phyloP scores from a whole-genome alignment of 2,797 vertebrate genomes.

The Ispidina picta region DNA sequence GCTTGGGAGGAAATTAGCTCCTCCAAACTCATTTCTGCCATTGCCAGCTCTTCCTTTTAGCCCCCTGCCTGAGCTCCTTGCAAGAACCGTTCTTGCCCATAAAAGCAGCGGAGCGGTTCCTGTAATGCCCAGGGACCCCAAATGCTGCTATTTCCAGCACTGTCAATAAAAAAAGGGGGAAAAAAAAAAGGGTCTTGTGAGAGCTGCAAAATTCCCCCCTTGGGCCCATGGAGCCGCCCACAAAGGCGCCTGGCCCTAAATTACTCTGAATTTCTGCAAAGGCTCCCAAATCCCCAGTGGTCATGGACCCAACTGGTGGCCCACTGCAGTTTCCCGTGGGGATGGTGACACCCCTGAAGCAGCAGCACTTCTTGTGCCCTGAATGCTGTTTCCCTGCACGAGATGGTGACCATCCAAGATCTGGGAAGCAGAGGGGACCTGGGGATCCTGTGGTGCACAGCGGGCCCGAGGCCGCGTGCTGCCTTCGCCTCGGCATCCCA shows the following conservation, averaged over 20 bases:
- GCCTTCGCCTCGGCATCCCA: neutral
- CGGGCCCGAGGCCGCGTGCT: rapidly evolving
- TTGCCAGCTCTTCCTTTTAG: slow-evolving; percentile 11
- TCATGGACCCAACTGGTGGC: neutral
- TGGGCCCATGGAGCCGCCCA: neutral
- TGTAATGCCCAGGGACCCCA: neutral
- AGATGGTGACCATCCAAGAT: neutral
- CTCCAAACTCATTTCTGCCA: neutral
- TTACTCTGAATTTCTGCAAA: neutral
- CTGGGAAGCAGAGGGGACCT: neutral
- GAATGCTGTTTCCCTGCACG: neutral
- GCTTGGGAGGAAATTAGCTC: slow-evolving; percentile 51
- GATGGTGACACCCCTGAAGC: neutral
- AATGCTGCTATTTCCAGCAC: neutral
- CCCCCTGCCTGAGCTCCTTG: slow-evolving; percentile 14
- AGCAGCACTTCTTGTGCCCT: rapidly evolving
- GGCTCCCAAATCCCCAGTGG: neutral
- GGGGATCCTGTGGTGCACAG: neutral
- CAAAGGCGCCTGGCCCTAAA: neutral
- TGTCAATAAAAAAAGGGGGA: neutral
- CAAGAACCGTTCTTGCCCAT: neutral
- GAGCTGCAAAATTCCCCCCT: neutral
- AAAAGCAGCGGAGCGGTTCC: neutral
- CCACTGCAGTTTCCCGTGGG: neutral
- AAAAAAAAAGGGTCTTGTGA: rapidly evolving